A percentile compares a stretch with the other conserved stretches of the same genome.
These are phyloP conservation scores for Romanogobio albipinnatus DNA, from an alignment of 2,113 vertebrate genomes.

Conservation along the genomic window DNA sequence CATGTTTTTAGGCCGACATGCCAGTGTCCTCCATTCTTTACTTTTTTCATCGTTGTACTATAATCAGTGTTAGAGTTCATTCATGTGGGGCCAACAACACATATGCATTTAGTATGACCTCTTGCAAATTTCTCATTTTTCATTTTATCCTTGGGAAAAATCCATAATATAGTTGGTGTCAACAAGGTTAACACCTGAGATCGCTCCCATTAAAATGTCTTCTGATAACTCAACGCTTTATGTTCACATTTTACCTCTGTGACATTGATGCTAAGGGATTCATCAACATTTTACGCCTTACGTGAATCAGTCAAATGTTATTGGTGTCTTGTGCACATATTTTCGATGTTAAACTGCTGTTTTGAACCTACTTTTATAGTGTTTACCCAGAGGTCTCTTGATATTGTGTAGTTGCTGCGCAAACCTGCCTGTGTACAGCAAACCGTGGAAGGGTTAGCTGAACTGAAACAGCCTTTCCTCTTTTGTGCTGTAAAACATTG, in stretches of 20 bases:
- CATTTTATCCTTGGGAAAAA: slow-evolving; percentile 22
- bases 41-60: background rate
- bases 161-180: slow-evolving; percentile 31
- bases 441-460: slow-evolving; percentile 9
- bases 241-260: slow-evolving; percentile 41
- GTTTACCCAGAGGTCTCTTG: slow-evolving; percentile 8
- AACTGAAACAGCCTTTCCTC: slow-evolving; percentile 20
- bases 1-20: background rate
- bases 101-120: background rate
- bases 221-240: slow-evolving; percentile 40
- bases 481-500: slow-evolving; percentile 36
- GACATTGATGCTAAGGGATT: slow-evolving; percentile 42
- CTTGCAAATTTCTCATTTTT: slow-evolving; percentile 20
- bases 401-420: background rate
- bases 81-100: background rate
- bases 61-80: background rate
- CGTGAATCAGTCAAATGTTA: slow-evolving; percentile 53
- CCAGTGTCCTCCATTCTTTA: background rate
- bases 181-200: slow-evolving; percentile 43
- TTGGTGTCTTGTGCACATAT: slow-evolving; percentile 31
- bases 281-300: slow-evolving; percentile 46
- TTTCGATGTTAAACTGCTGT: slow-evolving; percentile 29
- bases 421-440: slow-evolving; percentile 9
- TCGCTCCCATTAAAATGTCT: slow-evolving; percentile 29
- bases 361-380: slow-evolving; percentile 30